Conservation (phyloP, 2,888 invertebrate species). For the Camponotus fellah region DNA sequence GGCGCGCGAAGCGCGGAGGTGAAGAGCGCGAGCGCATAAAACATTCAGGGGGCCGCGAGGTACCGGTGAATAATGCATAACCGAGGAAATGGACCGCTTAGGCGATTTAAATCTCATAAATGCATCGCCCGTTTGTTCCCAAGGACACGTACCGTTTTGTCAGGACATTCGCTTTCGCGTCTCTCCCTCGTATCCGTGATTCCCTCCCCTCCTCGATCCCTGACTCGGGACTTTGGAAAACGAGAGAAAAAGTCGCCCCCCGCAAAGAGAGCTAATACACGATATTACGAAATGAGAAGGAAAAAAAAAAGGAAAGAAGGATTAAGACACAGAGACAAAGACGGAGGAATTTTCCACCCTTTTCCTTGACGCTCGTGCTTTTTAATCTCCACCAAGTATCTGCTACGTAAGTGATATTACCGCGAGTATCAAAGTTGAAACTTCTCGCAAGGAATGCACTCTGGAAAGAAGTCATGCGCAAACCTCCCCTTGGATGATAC, state of each 20-base stretch:
- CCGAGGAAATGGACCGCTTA: constrained; percentile 84
- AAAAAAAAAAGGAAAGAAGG: background rate
- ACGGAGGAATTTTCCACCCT: constrained; percentile 31
- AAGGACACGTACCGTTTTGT: constrained; percentile 78
- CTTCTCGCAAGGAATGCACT: constrained; percentile 49
- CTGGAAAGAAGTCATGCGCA: constrained; percentile 44
- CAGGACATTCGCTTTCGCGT: constrained; percentile 68
- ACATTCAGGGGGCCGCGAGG: constrained; percentile 80
- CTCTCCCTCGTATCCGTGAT: constrained; percentile 45
- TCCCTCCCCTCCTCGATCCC: constrained; percentile 32
- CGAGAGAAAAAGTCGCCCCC: constrained; percentile 34
- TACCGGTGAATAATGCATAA: constrained; percentile 84
- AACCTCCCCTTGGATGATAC: constrained; percentile 41
- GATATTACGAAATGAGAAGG: background rate
- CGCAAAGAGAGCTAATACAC: background rate
- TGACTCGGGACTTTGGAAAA: constrained; percentile 45
- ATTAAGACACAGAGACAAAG: background rate
- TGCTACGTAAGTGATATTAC: constrained; percentile 40
- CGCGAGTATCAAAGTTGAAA: constrained; percentile 46
- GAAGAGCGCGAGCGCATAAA: constrained; percentile 75
- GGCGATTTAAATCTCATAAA: constrained; percentile 85
- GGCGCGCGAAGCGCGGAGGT: constrained; percentile 45
- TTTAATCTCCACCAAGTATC: constrained; percentile 31
- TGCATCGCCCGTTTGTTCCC: constrained; percentile 79
- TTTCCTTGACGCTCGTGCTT: constrained; percentile 19